A percentile compares a stretch with the other conserved stretches of the same genome.
Conservation (phyloP, 1,140 invertebrate species). For the Drosophila santomea region DNA sequence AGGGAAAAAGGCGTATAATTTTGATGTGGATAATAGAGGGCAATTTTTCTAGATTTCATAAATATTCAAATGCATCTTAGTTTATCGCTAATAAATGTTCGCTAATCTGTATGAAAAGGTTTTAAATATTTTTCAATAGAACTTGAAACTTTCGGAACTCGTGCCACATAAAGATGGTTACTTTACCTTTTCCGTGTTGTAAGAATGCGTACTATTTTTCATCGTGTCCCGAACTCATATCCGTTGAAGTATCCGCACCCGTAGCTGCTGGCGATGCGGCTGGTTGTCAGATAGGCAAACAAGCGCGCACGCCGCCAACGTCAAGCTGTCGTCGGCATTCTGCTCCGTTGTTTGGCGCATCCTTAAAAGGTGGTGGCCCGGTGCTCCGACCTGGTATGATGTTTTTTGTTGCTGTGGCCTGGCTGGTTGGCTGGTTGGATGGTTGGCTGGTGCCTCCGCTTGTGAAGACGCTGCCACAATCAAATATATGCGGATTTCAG, state of each 20-base stretch:
- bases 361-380: constrained; percentile 81
- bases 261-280: constrained; percentile 61
- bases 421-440: constrained; percentile 28
- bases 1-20: neutral
- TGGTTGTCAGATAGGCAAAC: constrained; percentile 71
- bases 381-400: constrained; percentile 36
- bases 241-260: constrained; percentile 6
- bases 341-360: constrained; percentile 60
- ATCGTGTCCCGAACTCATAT: constrained; percentile 14
- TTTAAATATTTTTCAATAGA: too few species aligned
- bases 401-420: constrained; percentile 22
- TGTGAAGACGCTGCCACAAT: constrained; percentile 19
- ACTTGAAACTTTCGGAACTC: too few species aligned
- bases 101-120: too few species aligned
- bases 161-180: too few species aligned
- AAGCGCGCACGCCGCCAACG: constrained; percentile 55
- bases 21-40: too few species aligned
- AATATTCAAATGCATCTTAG: too few species aligned
- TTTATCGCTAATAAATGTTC: too few species aligned
- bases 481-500: constrained; percentile 43
- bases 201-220: neutral
- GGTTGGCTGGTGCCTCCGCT: constrained; percentile 28
- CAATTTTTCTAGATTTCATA: too few species aligned
- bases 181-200: too few species aligned
- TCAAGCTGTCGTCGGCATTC: constrained; percentile 73